phyloP scores from a whole-genome alignment of 2,888 invertebrate genomes.

The Philereme vetulata region DNA sequence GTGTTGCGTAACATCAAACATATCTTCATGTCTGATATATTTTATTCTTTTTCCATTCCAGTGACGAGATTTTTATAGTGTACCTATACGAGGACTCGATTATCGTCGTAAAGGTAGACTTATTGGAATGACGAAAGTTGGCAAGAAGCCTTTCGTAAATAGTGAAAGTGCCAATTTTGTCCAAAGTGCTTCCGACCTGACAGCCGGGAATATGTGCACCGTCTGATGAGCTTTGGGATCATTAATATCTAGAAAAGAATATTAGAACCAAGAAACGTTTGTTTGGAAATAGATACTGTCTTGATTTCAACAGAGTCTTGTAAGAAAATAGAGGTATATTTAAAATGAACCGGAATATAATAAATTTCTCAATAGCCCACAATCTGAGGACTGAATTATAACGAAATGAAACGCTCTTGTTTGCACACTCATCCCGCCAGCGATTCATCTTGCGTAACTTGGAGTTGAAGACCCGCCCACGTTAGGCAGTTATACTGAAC shows the following conservation, averaged over 20 bases:
- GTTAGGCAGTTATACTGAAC: slow-evolving; percentile 32
- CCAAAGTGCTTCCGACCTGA: slow-evolving; percentile 34
- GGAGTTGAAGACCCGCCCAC: slow-evolving; percentile 35
- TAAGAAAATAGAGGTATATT: slow-evolving; percentile 7
- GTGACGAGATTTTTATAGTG: slow-evolving; percentile 49
- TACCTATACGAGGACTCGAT: slow-evolving; percentile 36
- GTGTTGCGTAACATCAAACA: slow-evolving; percentile 52
- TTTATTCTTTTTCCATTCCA: slow-evolving; percentile 46
- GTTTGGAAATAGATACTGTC: slow-evolving; percentile 8
- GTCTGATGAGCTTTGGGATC: slow-evolving; percentile 30
- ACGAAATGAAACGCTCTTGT: slow-evolving; percentile 34
- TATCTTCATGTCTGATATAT: slow-evolving; percentile 46
- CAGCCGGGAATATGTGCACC: slow-evolving; percentile 18
- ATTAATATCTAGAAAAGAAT: slow-evolving; percentile 27
- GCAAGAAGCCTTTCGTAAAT: slow-evolving; percentile 36
- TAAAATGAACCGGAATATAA: slow-evolving; percentile 23
- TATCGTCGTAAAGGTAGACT: slow-evolving; percentile 33
- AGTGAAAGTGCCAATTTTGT: slow-evolving; percentile 39
- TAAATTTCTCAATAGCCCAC: slow-evolving; percentile 22
- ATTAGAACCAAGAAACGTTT: slow-evolving; percentile 1
- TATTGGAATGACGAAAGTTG: slow-evolving; percentile 35
- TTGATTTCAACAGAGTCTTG: slow-evolving; percentile 19
- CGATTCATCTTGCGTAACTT: slow-evolving; percentile 38
- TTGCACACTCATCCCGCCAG: slow-evolving; percentile 34
- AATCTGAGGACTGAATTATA: slow-evolving; percentile 31